These are phyloP conservation scores for Lucifuga dentata DNA, from an alignment of 2,113 vertebrate genomes.

Conservation along the genomic window DNA sequence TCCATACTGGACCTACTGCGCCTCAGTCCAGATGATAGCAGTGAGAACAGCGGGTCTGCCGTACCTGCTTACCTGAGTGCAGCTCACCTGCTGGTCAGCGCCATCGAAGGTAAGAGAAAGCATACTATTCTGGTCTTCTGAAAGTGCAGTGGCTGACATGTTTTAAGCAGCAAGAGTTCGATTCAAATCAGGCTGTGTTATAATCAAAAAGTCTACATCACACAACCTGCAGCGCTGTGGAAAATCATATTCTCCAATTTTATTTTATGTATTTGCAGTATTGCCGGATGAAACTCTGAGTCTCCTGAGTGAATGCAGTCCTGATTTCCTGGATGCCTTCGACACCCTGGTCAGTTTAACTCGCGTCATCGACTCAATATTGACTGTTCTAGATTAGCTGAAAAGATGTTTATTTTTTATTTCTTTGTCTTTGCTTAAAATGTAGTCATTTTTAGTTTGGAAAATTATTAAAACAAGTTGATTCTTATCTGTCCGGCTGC, in stretches of 20 bases:
- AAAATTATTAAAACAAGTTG: background rate
- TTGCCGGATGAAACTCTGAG: slow-evolving; percentile 81
- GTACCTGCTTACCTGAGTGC: slow-evolving; percentile 70
- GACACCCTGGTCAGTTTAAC: slow-evolving; percentile 59
- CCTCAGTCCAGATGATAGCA: slow-evolving; percentile 28
- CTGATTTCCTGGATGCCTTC: slow-evolving; percentile 70
- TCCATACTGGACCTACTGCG: slow-evolving; percentile 72
- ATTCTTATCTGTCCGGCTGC: background rate
- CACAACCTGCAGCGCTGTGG: no score
- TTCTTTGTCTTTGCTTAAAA: no score
- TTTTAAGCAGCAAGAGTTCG: no score
- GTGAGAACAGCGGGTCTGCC: background rate
- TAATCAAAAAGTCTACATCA: no score
- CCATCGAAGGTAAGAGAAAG: slow-evolving; percentile 85
- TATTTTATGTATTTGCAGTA: slow-evolving; percentile 75
- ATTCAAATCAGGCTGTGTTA: no score
- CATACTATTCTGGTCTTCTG: no score
- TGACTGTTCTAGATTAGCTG: background rate
- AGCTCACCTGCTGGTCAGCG: slow-evolving; percentile 86
- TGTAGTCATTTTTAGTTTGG: background rate
- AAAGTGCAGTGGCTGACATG: no score
- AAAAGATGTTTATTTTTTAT: no score
- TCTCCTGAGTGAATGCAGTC: slow-evolving; percentile 77
- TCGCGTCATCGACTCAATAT: background rate
- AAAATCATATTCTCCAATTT: background rate